Percentiles rank a stretch among this genome's conserved stretches.
These are phyloP conservation scores for Caenorhabditis sp. DNA, from an alignment of 2,888 invertebrate species.

Conservation along the genomic window DNA sequence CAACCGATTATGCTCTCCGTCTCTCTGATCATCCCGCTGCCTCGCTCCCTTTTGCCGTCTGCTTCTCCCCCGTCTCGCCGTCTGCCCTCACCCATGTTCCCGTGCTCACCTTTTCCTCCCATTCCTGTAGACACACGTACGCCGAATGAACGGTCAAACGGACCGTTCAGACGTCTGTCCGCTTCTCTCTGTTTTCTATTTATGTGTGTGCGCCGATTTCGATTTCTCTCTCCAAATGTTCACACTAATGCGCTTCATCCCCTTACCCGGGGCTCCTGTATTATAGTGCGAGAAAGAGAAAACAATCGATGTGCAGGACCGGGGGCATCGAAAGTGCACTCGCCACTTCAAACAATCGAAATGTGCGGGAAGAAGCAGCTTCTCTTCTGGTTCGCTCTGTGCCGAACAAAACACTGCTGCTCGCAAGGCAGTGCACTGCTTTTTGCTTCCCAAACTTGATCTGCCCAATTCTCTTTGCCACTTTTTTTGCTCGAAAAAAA, in stretches of 20 bases:
- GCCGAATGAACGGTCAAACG: constrained; percentile 20
- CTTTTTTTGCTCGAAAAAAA: not conserved
- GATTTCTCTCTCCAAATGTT: constrained; percentile 18
- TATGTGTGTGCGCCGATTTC: constrained; percentile 4
- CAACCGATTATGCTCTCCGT: constrained; percentile 46
- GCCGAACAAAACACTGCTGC: constrained; percentile 41
- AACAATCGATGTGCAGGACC: constrained; percentile 33
- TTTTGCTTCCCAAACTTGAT: not conserved
- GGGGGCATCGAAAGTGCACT: constrained; percentile 33
- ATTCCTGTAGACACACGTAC: constrained; percentile 42
- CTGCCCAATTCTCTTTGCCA: too few relatives aligned
- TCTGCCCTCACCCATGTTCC: constrained; percentile 9
- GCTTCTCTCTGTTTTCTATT: constrained; percentile 5
- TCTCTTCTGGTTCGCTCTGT: constrained; percentile 31
- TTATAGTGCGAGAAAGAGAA: constrained; percentile 25
- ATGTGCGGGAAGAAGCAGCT: constrained; percentile 28
- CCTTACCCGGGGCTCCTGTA: not conserved
- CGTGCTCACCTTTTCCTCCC: constrained; percentile 42
- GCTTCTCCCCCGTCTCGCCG: constrained; percentile 16
- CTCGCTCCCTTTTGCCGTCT: constrained; percentile 27
- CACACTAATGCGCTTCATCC: constrained; percentile 10
- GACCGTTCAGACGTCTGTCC: constrained; percentile 26
- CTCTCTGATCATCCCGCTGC: constrained; percentile 21
- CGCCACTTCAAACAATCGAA: constrained; percentile 51
- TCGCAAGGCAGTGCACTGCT: too few relatives aligned